Percentiles rank a stretch among this genome's conserved stretches.
Evolutionary conservation across 2,797 vertebrate genomes (phyloP).

Genomic region (Sebastes nivosus): DNA sequence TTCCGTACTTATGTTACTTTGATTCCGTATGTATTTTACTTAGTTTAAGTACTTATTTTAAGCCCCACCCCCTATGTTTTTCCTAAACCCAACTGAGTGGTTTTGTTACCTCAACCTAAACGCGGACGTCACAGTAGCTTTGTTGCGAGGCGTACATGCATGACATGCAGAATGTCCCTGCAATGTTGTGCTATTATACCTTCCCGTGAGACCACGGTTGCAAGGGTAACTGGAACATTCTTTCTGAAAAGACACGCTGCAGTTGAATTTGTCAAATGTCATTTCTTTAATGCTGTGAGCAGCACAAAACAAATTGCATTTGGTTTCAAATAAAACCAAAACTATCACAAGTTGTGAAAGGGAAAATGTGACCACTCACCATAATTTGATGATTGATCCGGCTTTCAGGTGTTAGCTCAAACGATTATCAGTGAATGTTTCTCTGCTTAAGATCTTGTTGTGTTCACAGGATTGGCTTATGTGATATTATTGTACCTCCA

Average conservation of each 20-base stretch:
- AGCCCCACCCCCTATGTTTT: no score
- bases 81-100: no score
- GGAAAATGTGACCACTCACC: background rate
- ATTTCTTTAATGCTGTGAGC: background rate
- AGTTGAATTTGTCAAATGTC: background rate
- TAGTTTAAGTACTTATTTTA: no score
- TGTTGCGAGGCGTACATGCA: no score
- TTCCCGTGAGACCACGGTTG: no score
- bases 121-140: fast-evolving
- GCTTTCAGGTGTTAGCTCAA: background rate
- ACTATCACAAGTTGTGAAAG: background rate
- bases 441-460: background rate
- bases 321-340: background rate
- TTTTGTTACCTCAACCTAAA: no score
- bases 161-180: fast-evolving
- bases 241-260: no score
- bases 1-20: no score
- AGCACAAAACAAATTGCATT: background rate
- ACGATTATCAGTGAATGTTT: background rate
- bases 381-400: background rate
- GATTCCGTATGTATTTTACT: no score
- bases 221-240: no score
- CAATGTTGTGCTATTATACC: no score
- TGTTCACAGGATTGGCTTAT: background rate
- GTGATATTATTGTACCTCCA: background rate